Evolutionary conservation across 2,113 vertebrate genomes (phyloP).

Genomic region (Mugil cephalus): DNA sequence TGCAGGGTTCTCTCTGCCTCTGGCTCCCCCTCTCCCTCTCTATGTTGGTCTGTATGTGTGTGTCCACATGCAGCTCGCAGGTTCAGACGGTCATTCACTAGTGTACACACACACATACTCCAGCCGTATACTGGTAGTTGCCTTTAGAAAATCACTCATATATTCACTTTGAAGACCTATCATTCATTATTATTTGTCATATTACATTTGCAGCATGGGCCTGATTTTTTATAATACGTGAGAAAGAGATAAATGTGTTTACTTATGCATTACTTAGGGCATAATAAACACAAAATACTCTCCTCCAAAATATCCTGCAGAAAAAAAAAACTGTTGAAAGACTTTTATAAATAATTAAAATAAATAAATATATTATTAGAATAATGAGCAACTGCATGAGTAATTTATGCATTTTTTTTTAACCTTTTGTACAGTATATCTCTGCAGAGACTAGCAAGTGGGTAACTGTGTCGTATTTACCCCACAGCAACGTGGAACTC

Average conservation of each 20-base stretch:
- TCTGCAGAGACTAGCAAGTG: background rate
- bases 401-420: background rate
- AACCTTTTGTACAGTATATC: background rate
- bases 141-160: background rate
- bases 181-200: background rate
- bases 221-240: background rate
- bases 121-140: background rate
- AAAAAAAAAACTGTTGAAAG: background rate
- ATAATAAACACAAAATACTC: background rate
- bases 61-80: conserved; percentile 19
- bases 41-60: conserved; percentile 1
- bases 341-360: background rate
- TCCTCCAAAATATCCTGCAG: background rate
- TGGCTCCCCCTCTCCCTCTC: background rate
- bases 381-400: background rate
- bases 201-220: conserved; percentile 1
- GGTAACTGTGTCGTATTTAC: conserved; percentile 7
- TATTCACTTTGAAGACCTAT: background rate
- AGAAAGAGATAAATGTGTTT: background rate
- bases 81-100: conserved; percentile 51
- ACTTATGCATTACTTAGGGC: background rate
- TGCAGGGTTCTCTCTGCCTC: conserved; percentile 4
- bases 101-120: background rate
- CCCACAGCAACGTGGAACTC: conserved; percentile 2
- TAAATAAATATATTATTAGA: background rate